Conservation (phyloP, 2,113 vertebrate species). For the Illadopsis cleaveri region DNA sequence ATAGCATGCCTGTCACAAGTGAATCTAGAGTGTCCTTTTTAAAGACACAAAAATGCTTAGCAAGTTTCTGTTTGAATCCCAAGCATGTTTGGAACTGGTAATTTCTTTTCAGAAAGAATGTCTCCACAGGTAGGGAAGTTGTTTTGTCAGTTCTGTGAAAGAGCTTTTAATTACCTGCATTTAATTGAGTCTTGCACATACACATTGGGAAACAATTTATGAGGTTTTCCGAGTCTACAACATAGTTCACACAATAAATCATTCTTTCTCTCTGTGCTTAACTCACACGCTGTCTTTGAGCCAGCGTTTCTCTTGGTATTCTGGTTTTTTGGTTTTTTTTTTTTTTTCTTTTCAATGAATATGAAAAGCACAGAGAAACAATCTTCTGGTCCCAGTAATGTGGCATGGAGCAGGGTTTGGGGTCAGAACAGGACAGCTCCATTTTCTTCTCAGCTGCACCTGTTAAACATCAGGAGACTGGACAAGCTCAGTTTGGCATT, state of each 20-base stretch:
- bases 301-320: background rate
- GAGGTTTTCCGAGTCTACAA: conserved; percentile 1
- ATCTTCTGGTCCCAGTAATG: background rate
- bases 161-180: conserved; percentile 38
- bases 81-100: background rate
- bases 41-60: background rate
- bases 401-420: background rate
- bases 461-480: background rate
- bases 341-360: background rate
- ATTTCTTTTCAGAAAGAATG: conserved; percentile 4
- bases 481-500: background rate
- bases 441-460: background rate
- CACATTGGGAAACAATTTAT: conserved; percentile 6
- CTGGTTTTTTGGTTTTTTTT: background rate
- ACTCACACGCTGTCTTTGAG: background rate
- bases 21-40: background rate
- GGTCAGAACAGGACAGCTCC: background rate
- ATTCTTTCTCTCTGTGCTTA: background rate
- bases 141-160: conserved; percentile 1
- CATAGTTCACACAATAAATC: background rate
- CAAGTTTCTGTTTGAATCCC: background rate
- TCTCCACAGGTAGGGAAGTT: background rate
- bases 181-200: conserved; percentile 28
- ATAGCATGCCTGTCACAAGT: background rate
- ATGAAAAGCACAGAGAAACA: background rate